These are phyloP conservation scores for Meghimatium bilineatum DNA, from an alignment of 2,888 invertebrate genomes.

Conservation along the genomic window DNA sequence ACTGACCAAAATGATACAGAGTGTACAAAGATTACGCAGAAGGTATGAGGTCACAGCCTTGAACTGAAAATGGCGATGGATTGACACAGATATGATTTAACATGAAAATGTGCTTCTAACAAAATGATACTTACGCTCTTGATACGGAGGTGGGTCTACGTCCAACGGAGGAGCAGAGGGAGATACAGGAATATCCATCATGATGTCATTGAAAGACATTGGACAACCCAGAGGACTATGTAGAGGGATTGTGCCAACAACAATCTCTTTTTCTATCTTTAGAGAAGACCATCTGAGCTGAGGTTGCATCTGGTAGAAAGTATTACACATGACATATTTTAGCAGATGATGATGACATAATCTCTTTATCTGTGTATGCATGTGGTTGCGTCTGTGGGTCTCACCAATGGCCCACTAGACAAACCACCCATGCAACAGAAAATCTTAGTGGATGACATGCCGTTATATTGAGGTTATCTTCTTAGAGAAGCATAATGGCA, in stretches of 20 bases:
- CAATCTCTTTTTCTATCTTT: slow-evolving; percentile 54
- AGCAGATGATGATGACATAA: too few species aligned
- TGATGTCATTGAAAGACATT: slow-evolving; percentile 40
- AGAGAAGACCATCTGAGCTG: slow-evolving; percentile 56
- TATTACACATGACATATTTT: not conserved
- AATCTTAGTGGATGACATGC: too few species aligned
- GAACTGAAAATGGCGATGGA: not conserved
- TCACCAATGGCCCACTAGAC: too few species aligned
- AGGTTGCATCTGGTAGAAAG: slow-evolving; percentile 54
- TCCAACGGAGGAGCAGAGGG: slow-evolving; percentile 54
- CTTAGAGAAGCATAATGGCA: too few species aligned
- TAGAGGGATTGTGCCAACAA: slow-evolving; percentile 59
- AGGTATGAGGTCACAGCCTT: not conserved
- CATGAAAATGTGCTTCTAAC: not conserved
- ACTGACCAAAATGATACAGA: not conserved
- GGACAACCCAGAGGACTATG: slow-evolving; percentile 39
- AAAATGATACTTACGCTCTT: slow-evolving; percentile 54
- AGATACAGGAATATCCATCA: slow-evolving; percentile 35
- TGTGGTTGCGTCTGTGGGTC: too few species aligned
- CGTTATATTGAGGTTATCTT: too few species aligned
- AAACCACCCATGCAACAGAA: too few species aligned
- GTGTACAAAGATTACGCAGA: not conserved
- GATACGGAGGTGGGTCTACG: slow-evolving; percentile 54
- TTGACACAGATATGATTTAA: not conserved
- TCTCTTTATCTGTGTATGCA: too few species aligned